These are phyloP conservation scores for Drosophila triauraria DNA, from an alignment of 1,140 invertebrate species.

Conservation along the genomic window DNA sequence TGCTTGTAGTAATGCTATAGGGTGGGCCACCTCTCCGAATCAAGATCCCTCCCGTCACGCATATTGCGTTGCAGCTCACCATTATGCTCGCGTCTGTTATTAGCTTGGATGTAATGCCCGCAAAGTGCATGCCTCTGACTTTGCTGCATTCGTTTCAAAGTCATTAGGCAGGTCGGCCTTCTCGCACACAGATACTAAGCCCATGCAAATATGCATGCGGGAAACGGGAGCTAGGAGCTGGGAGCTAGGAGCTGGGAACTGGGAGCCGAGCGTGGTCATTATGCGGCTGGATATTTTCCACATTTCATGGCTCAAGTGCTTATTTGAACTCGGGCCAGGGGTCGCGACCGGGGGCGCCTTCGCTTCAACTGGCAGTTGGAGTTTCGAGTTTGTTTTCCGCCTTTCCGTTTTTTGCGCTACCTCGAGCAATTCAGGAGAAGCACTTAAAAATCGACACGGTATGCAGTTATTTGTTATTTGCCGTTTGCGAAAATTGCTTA, in stretches of 20 bases:
- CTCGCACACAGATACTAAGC: slow-evolving; percentile 20
- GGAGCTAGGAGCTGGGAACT: background rate
- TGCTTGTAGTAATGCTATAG: background rate
- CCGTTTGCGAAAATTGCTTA: slow-evolving; percentile 74
- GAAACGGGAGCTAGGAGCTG: background rate
- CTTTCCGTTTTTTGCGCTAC: slow-evolving; percentile 17
- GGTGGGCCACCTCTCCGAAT: background rate
- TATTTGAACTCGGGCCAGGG: slow-evolving; percentile 55
- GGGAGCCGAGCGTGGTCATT: slow-evolving; percentile 59
- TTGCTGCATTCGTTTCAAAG: slow-evolving; percentile 73
- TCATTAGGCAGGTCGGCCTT: slow-evolving; percentile 59
- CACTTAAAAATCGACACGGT: slow-evolving; percentile 81
- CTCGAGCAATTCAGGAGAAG: slow-evolving; percentile 58
- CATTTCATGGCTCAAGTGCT: slow-evolving; percentile 76
- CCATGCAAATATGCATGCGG: slow-evolving; percentile 2
- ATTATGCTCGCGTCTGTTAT: slow-evolving; percentile 75
- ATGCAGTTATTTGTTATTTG: slow-evolving; percentile 78
- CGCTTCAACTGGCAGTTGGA: slow-evolving; percentile 53
- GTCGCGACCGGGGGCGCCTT: slow-evolving; percentile 34
- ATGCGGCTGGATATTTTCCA: slow-evolving; percentile 76
- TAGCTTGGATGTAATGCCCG: slow-evolving; percentile 73
- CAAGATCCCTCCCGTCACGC: slow-evolving; percentile 37
- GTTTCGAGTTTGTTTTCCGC: slow-evolving; percentile 42
- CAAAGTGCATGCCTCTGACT: slow-evolving; percentile 79
- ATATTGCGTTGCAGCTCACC: slow-evolving; percentile 63